Evolutionary conservation across 2,888 invertebrate genomes (phyloP).

Genomic region (Tanytarsus gracilentus): DNA sequence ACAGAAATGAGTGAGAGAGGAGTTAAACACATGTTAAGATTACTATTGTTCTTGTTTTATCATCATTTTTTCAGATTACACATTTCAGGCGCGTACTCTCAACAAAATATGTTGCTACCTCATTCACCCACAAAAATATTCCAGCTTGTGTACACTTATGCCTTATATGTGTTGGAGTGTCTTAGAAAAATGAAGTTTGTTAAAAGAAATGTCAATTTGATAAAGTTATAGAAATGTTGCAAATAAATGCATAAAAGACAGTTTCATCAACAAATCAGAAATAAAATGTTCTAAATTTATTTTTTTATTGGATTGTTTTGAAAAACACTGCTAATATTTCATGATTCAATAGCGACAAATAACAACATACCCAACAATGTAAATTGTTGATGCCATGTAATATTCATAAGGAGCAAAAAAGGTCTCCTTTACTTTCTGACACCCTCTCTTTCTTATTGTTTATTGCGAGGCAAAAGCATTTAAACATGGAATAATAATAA

Average conservation of each 20-base stretch:
- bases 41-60: conserved; percentile 28
- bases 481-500: conserved; percentile 21
- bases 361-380: neutral
- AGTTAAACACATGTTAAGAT: conserved; percentile 25
- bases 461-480: conserved; percentile 1
- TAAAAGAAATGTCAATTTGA: no score
- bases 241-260: no score
- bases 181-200: no score
- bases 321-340: no score
- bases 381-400: neutral
- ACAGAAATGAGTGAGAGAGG: no score
- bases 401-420: conserved; percentile 16
- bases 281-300: no score
- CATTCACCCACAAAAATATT: neutral
- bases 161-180: neutral
- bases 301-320: no score
- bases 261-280: no score
- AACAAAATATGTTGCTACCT: neutral
- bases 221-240: no score
- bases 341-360: no score
- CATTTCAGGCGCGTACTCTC: conserved; percentile 8
- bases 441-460: neutral
- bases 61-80: conserved; percentile 20
- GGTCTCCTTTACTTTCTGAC: neutral
- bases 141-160: neutral